phyloP scores from a whole-genome alignment of 64 coral and sea anemone genomes.

The Dendronephthya gigantea region DNA sequence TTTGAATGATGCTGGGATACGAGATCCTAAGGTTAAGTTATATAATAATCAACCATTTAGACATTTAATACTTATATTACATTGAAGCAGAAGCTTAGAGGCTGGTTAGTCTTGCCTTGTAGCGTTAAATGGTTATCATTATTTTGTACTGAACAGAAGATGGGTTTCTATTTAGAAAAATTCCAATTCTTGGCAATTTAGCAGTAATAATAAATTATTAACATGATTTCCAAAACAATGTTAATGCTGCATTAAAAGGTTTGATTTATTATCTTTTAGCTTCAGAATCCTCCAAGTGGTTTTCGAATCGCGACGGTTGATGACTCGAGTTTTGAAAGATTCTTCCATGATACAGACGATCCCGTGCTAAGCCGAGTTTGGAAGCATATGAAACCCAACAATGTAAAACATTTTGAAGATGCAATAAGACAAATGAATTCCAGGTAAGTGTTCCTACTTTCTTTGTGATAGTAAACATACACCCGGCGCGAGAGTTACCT shows the following conservation, averaged over 20 bases:
- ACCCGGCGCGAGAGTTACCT: too few species aligned
- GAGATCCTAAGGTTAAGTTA: slow-evolving; percentile 49
- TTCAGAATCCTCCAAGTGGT: slow-evolving; percentile 45
- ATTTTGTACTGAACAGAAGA: too few species aligned
- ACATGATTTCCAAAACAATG: not conserved
- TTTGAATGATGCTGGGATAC: slow-evolving; percentile 1
- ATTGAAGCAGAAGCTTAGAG: too few species aligned
- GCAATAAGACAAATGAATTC: slow-evolving; percentile 30
- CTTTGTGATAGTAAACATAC: too few species aligned
- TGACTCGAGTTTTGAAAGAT: slow-evolving; percentile 37
- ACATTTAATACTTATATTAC: too few species aligned
- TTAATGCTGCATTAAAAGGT: not conserved
- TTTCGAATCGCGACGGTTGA: slow-evolving; percentile 38
- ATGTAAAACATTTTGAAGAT: slow-evolving; percentile 19
- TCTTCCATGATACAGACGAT: slow-evolving; percentile 32
- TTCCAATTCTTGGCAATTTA: too few species aligned
- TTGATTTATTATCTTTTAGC: not conserved
- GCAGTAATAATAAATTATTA: too few species aligned
- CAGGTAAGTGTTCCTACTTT: slow-evolving; percentile 31
- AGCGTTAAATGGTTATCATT: too few species aligned
- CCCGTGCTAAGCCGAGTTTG: slow-evolving; percentile 25
- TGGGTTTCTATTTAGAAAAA: too few species aligned
- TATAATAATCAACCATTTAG: too few species aligned
- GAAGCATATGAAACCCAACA: slow-evolving; percentile 42
- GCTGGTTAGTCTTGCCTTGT: too few species aligned